Conservation (phyloP, 2,888 invertebrate species). For the Beris chalybata region DNA sequence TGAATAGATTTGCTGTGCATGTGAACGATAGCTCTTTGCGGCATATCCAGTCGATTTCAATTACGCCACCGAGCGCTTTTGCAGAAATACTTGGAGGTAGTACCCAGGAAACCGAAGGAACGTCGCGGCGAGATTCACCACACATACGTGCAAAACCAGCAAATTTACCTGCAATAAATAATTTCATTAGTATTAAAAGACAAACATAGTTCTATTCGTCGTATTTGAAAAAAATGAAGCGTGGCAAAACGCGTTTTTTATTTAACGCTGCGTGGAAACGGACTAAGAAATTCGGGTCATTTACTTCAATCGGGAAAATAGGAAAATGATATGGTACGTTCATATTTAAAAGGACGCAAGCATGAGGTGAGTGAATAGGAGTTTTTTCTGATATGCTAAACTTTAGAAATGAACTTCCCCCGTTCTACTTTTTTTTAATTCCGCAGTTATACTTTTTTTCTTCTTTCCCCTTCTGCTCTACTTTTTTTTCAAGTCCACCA, state of each 20-base stretch:
- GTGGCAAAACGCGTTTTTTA: not conserved
- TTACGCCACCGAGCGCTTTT: conserved; percentile 92
- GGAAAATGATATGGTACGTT: too few relatives aligned
- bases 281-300: too few relatives aligned
- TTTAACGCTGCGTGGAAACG: too few relatives aligned
- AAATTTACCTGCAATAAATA: conserved; percentile 66
- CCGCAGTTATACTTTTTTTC: too few relatives aligned
- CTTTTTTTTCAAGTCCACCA: too few relatives aligned
- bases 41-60: conserved; percentile 96
- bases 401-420: too few relatives aligned
- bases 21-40: conserved; percentile 91
- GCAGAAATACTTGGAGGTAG: conserved; percentile 91
- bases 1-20: conserved; percentile 89
- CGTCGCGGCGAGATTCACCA: conserved; percentile 87
- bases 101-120: conserved; percentile 89
- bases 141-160: conserved; percentile 91
- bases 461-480: too few relatives aligned
- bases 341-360: too few relatives aligned
- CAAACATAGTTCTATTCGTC: not conserved
- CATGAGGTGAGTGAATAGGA: too few relatives aligned
- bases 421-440: too few relatives aligned
- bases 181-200: not conserved
- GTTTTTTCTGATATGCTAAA: too few relatives aligned
- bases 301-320: too few relatives aligned
- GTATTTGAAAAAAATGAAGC: not conserved